Conservation (phyloP, 2,113 vertebrate genomes). For the Tyto alba region DNA sequence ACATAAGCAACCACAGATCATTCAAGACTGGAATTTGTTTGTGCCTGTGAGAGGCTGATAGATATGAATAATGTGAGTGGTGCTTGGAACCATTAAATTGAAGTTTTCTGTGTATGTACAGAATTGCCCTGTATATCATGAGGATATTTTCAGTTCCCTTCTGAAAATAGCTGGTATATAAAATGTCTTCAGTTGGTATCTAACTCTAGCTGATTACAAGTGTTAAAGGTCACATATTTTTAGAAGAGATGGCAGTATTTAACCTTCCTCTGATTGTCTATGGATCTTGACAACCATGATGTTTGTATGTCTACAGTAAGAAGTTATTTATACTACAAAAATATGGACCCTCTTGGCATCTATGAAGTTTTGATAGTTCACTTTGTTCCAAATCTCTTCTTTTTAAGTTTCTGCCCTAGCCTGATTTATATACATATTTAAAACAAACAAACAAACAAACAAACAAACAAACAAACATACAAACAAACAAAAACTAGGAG, state of each 20-base stretch:
- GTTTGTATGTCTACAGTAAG: background rate
- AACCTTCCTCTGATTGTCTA: background rate
- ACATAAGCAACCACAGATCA: background rate
- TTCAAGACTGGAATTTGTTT: background rate
- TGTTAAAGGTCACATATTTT: background rate
- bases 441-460: too few species aligned
- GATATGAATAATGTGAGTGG: background rate
- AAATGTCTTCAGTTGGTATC: background rate
- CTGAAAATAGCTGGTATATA: background rate
- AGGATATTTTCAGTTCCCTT: background rate
- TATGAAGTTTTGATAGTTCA: background rate
- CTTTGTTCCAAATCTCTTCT: background rate
- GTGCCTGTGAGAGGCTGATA: background rate
- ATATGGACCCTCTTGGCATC: rapidly evolving
- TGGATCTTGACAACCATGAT: background rate
- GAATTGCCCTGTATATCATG: background rate
- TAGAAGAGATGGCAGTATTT: background rate
- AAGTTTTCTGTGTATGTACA: background rate
- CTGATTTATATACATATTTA: background rate
- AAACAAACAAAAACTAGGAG: background rate
- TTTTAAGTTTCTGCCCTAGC: background rate
- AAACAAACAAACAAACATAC: background rate
- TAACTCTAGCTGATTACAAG: background rate
- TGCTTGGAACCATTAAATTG: background rate
- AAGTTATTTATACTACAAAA: background rate